phyloP scores from a whole-genome alignment of 2,113 vertebrate genomes.

The Carassius auratus region DNA sequence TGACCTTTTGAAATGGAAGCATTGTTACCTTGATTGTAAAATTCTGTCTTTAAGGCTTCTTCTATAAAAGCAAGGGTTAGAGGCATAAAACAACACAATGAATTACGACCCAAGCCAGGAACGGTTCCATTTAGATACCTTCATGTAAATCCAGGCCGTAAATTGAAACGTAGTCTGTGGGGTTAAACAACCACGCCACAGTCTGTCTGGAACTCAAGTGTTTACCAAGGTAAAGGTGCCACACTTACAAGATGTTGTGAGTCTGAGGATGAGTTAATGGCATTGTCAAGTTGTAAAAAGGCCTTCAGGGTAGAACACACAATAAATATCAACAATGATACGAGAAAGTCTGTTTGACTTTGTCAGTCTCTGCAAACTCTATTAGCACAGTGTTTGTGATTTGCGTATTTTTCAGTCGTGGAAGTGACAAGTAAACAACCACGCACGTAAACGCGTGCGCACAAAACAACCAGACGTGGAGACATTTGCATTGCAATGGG shows the following conservation, averaged over 20 bases:
- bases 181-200: conserved; percentile 14
- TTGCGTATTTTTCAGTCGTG: conserved; percentile 51
- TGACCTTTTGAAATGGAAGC: conserved; percentile 57
- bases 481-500: conserved; percentile 62
- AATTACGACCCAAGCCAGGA: conserved; percentile 32
- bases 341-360: conserved; percentile 40
- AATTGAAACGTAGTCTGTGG: conserved; percentile 4
- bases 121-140: conserved; percentile 26
- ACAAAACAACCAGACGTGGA: conserved; percentile 45
- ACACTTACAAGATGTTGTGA: conserved; percentile 29
- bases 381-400: conserved; percentile 50
- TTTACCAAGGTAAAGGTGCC: conserved; percentile 43
- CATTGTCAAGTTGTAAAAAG: conserved; percentile 46
- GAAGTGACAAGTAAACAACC: conserved; percentile 56
- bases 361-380: conserved; percentile 43
- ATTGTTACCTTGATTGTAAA: conserved; percentile 52
- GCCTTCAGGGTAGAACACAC: conserved; percentile 45
- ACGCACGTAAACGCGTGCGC: conserved; percentile 37
- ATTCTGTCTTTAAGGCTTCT: conserved; percentile 26
- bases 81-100: conserved; percentile 5
- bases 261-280: conserved; percentile 52
- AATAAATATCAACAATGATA: conserved; percentile 52
- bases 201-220: conserved; percentile 25
- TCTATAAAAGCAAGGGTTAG: conserved; percentile 11
- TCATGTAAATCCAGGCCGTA: conserved; percentile 1